Base-by-base conservation (phyloP, 2,888 invertebrate species). In the Cryptus armator region DNA sequence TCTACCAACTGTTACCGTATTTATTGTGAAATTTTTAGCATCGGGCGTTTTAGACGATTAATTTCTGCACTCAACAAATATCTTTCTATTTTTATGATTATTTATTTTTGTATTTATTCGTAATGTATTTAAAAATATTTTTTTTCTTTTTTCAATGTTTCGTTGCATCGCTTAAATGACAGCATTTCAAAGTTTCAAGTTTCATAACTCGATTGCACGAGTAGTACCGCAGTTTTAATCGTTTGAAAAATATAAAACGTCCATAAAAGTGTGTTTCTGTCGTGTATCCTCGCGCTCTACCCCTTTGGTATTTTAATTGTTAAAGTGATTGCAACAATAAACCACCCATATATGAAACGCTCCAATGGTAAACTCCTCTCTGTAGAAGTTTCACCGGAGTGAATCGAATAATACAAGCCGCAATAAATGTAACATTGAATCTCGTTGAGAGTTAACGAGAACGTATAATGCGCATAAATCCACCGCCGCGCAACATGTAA, bases 381-480 rank as follows among this genome's bases (percentile, higher is more conserved):
- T 10, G 5, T 0, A 14, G n/a, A 32, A 62, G 29, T 32, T 14
- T 14, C 14, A 5, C 14, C n/a, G 48, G 32, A 19, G 24, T 24
- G 24, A 56, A 56, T 56, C 56, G 56, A 24, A 19, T 19, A 56
- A 24, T 24, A 24, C 12, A 24, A 24, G 0, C 37, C 10, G 56
- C 56, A 12, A 56, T 4, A 56, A 56, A 56, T 24, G 56, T 24
- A 56, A 24, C 29, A 12, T 12, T 62, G 62, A 32, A n/a, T 62
- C 62, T n/a, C 62, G 62, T 32, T 29, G 32, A 62, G 46, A 67
- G 24, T 46, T 46, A 66, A 66, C 66, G 66, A 66, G 66, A 44
- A 43, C 43, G 43, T 43, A 66, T 66, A 37, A 46, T 44, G 19
- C 46, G 44, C 44, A 24, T 24, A 46, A 44, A 67, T 67, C 67